Base-by-base conservation (phyloP, 2,113 vertebrate species). In the Oxyura jamaicensis region DNA sequence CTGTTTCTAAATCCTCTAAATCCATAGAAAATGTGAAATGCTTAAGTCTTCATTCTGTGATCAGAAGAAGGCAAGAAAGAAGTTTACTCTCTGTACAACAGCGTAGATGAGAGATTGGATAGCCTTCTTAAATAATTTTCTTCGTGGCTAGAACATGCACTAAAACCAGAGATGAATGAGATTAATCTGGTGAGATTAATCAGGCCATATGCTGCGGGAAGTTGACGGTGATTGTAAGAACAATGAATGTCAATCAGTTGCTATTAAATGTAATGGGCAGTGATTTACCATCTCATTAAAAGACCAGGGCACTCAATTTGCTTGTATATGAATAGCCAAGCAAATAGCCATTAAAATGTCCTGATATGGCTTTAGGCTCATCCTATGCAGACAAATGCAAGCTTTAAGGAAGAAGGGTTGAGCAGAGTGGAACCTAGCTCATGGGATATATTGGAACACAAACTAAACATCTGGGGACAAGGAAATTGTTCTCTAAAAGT, bases 201-300 rank as follows among this genome's bases (percentile, higher is more conserved):
- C 65, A 83, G 72, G 18, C 76, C 76, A 52, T 83, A 74, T 62
- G 87, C 76, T 80, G 72, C 76, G 60, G 18, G 81, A 74, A 1
- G 0, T 56, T 86, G 53, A 48, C 50, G 69, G 66, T 41, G 50
- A 91, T 44, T 85, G 36, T 90, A 84, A 88, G 88, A 96, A 90
- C 68, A 90, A 80, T 86, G 68, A 83, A 81, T 83, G 77, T 67
- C 91, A 92, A 9, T 95, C 90, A 88, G 79, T 86, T 95, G 39
- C 52, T 75, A 88, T 88, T 93, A 96, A 83, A 83, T 75, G 29
- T 81, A 86, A 96, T 60, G 84, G n/a, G 31, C 46, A 83, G 50
- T 90, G 90, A 93, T 96, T 91, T 94, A 80, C 82, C 78, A 90
- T 74, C 69, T 94, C 83, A 79, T 86, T 95, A 91, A 74, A 94